A percentile compares a stretch with the other conserved stretches of the same genome.
phyloP scores from a whole-genome alignment of 2,113 vertebrate species.

The Anarrhichthys ocellatus region DNA sequence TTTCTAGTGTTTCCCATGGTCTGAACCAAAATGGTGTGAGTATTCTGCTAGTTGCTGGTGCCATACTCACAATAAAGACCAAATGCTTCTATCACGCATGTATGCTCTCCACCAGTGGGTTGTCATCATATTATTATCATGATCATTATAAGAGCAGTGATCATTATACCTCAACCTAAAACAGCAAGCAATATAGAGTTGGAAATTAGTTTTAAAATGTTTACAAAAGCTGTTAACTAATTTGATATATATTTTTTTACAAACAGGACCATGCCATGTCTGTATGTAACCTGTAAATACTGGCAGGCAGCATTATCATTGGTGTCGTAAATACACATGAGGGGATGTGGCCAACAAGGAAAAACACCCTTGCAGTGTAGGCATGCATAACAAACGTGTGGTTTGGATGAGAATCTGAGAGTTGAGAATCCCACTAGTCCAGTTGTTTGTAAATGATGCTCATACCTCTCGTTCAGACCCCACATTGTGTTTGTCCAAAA shows the following conservation, averaged over 20 bases:
- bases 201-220: neutral
- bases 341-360: neutral
- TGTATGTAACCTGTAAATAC: slow-evolving; percentile 23
- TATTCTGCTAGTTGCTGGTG: slow-evolving; percentile 2
- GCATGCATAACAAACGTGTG: slow-evolving; percentile 2
- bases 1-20: slow-evolving; percentile 63
- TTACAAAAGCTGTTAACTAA: neutral
- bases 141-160: neutral
- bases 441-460: slow-evolving; percentile 6
- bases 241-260: no score
- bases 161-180: neutral
- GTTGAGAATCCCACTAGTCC: slow-evolving; percentile 9
- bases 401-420: neutral
- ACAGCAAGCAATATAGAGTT: neutral
- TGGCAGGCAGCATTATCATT: neutral
- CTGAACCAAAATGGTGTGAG: slow-evolving; percentile 7
- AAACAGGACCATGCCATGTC: neutral
- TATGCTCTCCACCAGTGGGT: neutral
- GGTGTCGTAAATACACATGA: slow-evolving; percentile 18
- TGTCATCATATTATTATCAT: neutral
- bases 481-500: slow-evolving; percentile 20
- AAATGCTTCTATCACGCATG: neutral
- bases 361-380: neutral
- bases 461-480: slow-evolving; percentile 13
- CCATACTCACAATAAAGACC: slow-evolving; percentile 13